Evolutionary conservation across 2,113 vertebrate species (phyloP).

Genomic region (Dinomys branickii): DNA sequence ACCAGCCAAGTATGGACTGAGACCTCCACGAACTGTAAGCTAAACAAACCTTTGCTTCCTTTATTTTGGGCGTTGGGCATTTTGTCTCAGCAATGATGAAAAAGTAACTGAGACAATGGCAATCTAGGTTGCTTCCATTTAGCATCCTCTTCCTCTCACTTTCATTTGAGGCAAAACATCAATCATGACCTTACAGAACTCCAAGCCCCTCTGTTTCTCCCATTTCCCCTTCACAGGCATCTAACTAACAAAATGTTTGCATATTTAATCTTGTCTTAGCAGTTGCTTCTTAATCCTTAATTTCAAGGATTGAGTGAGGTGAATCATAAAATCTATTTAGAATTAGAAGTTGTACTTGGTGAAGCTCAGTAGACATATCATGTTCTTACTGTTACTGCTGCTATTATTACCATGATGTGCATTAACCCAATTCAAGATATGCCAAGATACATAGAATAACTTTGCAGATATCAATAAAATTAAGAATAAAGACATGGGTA

Average conservation of each 20-base stretch:
- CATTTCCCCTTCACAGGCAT: background rate
- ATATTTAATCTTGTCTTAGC: background rate
- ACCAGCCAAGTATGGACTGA: no score
- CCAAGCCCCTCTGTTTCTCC: background rate
- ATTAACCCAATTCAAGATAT: background rate
- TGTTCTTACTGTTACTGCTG: background rate
- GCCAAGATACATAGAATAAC: background rate
- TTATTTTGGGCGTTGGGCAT: no score
- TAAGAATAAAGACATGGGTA: background rate
- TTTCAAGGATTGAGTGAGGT: background rate
- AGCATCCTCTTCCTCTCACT: background rate
- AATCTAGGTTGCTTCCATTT: background rate
- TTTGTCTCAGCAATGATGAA: no score
- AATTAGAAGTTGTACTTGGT: background rate
- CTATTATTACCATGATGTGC: background rate
- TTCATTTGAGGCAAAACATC: background rate
- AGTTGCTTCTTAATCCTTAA: conserved; percentile 18
- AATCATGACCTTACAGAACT: background rate
- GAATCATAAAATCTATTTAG: conserved; percentile 33
- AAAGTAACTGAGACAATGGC: no score
- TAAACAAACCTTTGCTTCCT: no score
- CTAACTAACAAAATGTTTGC: background rate
- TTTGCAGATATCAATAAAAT: conserved; percentile 36
- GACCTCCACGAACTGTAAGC: no score
- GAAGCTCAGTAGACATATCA: background rate